These are phyloP conservation scores for Dolichotis patagonum DNA, from an alignment of 2,113 vertebrate species.

Conservation along the genomic window DNA sequence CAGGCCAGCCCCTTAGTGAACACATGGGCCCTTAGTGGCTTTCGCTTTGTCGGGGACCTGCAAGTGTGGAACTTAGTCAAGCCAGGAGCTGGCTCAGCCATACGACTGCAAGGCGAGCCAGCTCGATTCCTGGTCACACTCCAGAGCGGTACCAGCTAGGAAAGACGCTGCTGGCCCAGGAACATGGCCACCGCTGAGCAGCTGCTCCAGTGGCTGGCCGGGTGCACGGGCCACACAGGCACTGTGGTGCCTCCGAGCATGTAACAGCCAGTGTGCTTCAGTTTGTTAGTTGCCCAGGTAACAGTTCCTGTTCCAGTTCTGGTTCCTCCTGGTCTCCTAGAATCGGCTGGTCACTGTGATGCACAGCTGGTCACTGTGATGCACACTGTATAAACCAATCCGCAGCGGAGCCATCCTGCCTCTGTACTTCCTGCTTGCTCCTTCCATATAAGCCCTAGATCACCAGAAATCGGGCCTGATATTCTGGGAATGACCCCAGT, in stretches of 20 bases:
- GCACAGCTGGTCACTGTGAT: not conserved
- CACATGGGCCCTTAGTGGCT: not conserved
- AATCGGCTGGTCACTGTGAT: not conserved
- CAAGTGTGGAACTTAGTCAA: not conserved
- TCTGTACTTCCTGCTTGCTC: not conserved
- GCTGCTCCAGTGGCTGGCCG: not conserved
- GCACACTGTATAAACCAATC: fast-evolving
- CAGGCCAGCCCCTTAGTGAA: not conserved
- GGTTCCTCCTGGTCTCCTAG: not conserved
- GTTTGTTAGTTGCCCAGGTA: not conserved
- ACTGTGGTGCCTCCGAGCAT: not conserved
- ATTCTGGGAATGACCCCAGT: not conserved
- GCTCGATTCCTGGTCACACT: not conserved
- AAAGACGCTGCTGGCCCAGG: not conserved
- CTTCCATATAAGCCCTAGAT: not conserved
- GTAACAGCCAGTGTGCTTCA: not conserved
- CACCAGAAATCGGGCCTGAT: not conserved
- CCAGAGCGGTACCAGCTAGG: not conserved
- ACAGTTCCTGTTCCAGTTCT: not conserved
- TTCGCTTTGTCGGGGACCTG: slow-evolving; percentile 18
- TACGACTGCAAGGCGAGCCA: not conserved
- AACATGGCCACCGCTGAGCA: not conserved
- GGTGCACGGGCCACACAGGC: not conserved
- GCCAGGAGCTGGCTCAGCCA: not conserved
- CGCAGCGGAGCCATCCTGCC: not conserved